Conservation (phyloP, 2,113 vertebrate genomes). For the Paraplagusia blochii region DNA sequence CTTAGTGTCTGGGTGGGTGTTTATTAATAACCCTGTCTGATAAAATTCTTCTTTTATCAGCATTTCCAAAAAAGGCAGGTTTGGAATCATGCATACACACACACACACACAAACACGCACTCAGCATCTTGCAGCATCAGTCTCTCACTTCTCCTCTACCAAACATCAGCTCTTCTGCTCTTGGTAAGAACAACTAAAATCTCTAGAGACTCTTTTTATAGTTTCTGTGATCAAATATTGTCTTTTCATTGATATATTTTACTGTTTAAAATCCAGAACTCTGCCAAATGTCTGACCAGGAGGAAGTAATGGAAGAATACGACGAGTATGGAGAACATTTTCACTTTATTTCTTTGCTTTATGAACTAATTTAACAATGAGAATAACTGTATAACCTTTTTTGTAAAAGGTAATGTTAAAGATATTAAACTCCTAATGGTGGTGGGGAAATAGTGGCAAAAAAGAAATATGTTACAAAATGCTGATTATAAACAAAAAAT, state of each 20-base stretch:
- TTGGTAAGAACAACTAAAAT: constrained; percentile 26
- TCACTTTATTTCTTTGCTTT: constrained; percentile 14
- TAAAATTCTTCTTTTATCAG: too few species aligned
- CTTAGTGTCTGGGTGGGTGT: not conserved
- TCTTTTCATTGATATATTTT: too few species aligned
- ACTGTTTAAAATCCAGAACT: not conserved
- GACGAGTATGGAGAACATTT: constrained; percentile 75
- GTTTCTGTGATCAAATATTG: too few species aligned
- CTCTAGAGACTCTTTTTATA: not conserved
- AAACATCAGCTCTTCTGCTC: constrained; percentile 4
- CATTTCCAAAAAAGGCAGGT: too few species aligned
- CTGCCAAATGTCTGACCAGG: constrained; percentile 82
- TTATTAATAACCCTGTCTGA: constrained; percentile 69
- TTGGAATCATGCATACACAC: not conserved
- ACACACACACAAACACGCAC: not conserved
- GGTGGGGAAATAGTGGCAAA: too few species aligned
- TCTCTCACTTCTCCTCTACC: constrained; percentile 8
- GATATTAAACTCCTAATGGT: too few species aligned
- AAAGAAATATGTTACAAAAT: too few species aligned
- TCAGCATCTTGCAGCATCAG: constrained; percentile 10
- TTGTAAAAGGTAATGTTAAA: too few species aligned
- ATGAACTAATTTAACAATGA: not conserved
- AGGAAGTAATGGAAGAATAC: constrained; percentile 81
- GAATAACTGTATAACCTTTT: too few species aligned
- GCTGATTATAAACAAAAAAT: too few species aligned